Evolutionary conservation across 92 coral and sea anemone species (phyloP), one percentile per base, ranked within the genome.

Genomic region (Phenganax marumi): DNA sequence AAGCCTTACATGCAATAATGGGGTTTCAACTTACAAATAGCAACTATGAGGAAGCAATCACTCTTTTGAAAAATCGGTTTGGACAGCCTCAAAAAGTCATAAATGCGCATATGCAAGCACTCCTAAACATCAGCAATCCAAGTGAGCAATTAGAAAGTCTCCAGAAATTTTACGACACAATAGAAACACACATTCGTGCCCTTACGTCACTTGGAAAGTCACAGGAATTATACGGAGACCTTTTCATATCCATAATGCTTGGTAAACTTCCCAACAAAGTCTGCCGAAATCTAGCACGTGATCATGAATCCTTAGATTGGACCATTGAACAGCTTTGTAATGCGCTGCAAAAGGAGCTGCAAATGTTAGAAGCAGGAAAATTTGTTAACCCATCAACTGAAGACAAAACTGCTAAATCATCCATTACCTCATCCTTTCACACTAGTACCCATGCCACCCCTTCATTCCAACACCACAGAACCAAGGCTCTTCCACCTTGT

Each of bases 141-240:
- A 43, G 50, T 7, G 64, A 10, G 17, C 79, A 77, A 13, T 80
- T 81, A 60, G 65, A 7, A 56, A 70, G 81, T 50, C 68, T 86
- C 17, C 61, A 75, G 61, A 23, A n/a, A 26, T 86, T 86, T 75
- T 72, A 81, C 39, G 82, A 81, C 64, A 54, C 86, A 4, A 8
- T 77, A 23, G 85, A 86, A 62, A 80, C 80, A 19, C 87, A 81
- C 80, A 80, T 81, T 50, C 74, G 76, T 19, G 86, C 22, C 1
- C 21, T 62, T 6, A 21, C 68, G 8, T 62, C 21, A 18, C 25
- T 62, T 14, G 68, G 68, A 21, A 62, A 62, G 25, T 9, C 21
- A 14, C 68, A 62, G 25, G 68, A 62, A 6, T 62, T 23, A 62
- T 33, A 33, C 4, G 43, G 43, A 33, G 43, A 33, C 4, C 43